phyloP scores from a whole-genome alignment of 2,113 vertebrate genomes.

The Casuarius casuarius region DNA sequence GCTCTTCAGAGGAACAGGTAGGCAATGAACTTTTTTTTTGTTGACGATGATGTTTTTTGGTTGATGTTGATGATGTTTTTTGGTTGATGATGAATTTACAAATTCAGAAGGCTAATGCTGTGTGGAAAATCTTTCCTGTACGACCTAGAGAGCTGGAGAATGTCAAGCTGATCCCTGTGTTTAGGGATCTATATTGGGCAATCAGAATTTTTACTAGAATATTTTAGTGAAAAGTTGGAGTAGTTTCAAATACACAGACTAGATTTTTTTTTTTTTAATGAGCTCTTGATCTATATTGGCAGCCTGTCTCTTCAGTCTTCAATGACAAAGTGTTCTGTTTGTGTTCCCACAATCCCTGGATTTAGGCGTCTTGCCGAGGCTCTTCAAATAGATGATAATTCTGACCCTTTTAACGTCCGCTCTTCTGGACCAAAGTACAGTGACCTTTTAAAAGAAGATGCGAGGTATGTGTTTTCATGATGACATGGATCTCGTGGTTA shows the following conservation, averaged over 20 bases:
- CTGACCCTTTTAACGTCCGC: slow-evolving; percentile 91
- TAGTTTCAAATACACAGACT: neutral
- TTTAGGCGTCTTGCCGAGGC: slow-evolving; percentile 91
- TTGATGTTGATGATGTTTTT: too few species aligned
- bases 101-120: neutral
- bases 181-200: neutral
- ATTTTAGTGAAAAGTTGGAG: neutral
- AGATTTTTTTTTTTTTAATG: neutral
- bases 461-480: slow-evolving; percentile 79
- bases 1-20: slow-evolving; percentile 93
- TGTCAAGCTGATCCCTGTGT: neutral
- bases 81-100: too few species aligned
- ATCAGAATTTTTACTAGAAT: neutral
- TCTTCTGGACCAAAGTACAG: slow-evolving; percentile 89
- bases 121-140: neutral
- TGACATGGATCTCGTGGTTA: neutral
- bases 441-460: slow-evolving; percentile 93
- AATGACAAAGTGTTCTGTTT: neutral
- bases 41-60: too few species aligned
- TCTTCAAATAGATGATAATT: slow-evolving; percentile 88
- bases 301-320: neutral
- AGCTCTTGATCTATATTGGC: neutral
- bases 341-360: neutral
- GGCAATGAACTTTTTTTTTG: slow-evolving; percentile 7
- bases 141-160: neutral